These are phyloP conservation scores for Dorcus parallelipipedus DNA, from an alignment of 2,888 invertebrate genomes.

Conservation along the genomic window DNA sequence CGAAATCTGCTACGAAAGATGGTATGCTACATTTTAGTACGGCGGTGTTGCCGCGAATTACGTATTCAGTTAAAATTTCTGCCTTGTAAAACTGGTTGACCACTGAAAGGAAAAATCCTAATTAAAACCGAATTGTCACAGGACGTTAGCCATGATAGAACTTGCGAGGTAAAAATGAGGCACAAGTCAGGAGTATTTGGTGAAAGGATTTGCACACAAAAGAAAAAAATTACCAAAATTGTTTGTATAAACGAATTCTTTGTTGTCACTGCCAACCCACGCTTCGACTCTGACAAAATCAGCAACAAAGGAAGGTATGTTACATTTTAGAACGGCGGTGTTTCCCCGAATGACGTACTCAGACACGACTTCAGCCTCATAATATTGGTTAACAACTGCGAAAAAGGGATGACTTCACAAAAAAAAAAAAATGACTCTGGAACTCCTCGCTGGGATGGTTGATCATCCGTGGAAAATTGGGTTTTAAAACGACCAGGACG, in stretches of 20 bases:
- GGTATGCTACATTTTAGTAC: conserved; percentile 87
- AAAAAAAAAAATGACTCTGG: not conserved
- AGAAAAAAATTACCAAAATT: conserved; percentile 61
- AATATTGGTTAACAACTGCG: conserved; percentile 85
- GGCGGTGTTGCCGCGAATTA: conserved; percentile 83
- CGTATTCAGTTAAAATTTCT: conserved; percentile 82
- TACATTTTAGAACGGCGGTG: conserved; percentile 83
- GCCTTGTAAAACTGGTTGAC: conserved; percentile 87
- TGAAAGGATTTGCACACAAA: not conserved
- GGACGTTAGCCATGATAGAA: not conserved
- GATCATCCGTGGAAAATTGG: conserved; percentile 31
- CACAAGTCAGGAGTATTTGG: not conserved
- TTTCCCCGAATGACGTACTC: conserved; percentile 88
- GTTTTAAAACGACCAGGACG: not conserved
- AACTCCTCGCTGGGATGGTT: conserved; percentile 4
- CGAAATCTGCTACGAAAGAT: conserved; percentile 87
- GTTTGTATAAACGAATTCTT: conserved; percentile 66
- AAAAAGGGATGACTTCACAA: conserved; percentile 15
- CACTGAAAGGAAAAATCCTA: conserved; percentile 56
- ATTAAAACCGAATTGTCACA: not conserved
- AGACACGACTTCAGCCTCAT: conserved; percentile 80
- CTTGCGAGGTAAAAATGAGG: not conserved
- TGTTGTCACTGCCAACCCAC: conserved; percentile 66
- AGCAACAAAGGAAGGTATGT: conserved; percentile 84
- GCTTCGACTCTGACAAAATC: conserved; percentile 88